Conservation (phyloP, 2,888 invertebrate genomes). For the Lycocerus yunnanus region DNA sequence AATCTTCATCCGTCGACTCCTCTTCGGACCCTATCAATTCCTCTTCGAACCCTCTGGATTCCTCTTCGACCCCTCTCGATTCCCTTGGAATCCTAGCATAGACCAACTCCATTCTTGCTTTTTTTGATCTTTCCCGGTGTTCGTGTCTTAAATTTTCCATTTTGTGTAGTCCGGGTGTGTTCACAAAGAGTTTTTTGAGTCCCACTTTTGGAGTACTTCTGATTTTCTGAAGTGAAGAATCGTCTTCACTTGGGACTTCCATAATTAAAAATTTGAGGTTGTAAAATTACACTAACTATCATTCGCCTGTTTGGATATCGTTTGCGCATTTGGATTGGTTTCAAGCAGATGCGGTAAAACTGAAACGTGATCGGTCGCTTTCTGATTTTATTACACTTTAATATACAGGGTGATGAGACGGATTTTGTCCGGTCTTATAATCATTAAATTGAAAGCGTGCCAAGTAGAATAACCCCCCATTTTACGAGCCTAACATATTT, state of each 20-base stretch:
- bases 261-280: background rate
- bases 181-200: background rate
- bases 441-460: too few relatives aligned
- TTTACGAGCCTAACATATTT: too few relatives aligned
- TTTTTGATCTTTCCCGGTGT: background rate
- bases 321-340: background rate
- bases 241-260: background rate
- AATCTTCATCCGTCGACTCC: background rate
- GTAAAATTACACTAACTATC: background rate
- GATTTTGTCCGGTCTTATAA: too few relatives aligned
- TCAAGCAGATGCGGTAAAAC: too few relatives aligned
- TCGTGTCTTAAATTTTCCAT: too few relatives aligned
- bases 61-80: rapidly evolving
- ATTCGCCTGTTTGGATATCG: too few relatives aligned
- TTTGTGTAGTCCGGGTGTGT: too few relatives aligned
- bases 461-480: too few relatives aligned
- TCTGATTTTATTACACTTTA: too few relatives aligned
- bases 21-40: background rate
- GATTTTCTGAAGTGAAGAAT: background rate
- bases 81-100: background rate
- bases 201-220: background rate
- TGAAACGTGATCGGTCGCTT: too few relatives aligned
- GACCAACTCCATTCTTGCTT: background rate
- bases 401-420: too few relatives aligned
- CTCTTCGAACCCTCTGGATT: rapidly evolving